Evolutionary conservation across 2,888 invertebrate genomes (phyloP).

Genomic region (Phengaris alcon): DNA sequence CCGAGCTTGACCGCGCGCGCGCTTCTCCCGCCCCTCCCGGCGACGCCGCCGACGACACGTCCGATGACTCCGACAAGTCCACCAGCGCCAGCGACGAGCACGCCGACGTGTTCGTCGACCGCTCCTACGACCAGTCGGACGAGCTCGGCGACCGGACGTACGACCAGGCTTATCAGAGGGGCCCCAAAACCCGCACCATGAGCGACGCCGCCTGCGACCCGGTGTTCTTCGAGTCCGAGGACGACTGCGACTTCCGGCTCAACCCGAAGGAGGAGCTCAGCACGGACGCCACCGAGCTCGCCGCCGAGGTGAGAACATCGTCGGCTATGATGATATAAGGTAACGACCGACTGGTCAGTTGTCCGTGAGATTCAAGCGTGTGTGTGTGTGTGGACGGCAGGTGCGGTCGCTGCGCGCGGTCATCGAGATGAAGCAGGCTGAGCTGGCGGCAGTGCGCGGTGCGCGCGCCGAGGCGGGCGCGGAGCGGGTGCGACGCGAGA

Average conservation of each 20-base stretch:
- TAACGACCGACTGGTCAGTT: background rate
- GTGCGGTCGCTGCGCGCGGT: slow-evolving; percentile 89
- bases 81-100: slow-evolving; percentile 60
- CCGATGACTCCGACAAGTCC: slow-evolving; percentile 8
- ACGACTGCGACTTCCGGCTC: slow-evolving; percentile 60
- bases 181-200: slow-evolving; percentile 7
- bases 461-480: slow-evolving; percentile 84
- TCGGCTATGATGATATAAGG: background rate
- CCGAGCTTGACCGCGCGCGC: slow-evolving; percentile 57
- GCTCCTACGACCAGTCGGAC: background rate
- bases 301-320: slow-evolving; percentile 60
- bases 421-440: slow-evolving; percentile 91
- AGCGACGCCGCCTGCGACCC: slow-evolving; percentile 65
- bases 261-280: slow-evolving; percentile 67
- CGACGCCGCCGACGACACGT: background rate
- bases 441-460: slow-evolving; percentile 87
- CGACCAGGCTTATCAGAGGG: background rate
- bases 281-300: slow-evolving; percentile 69
- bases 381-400: slow-evolving; percentile 41
- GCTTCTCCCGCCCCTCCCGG: slow-evolving; percentile 48
- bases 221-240: slow-evolving; percentile 63
- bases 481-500: slow-evolving; percentile 86
- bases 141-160: background rate
- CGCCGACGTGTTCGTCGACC: slow-evolving; percentile 40
- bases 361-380: background rate